Evolutionary conservation across 2,113 vertebrate species (phyloP).

Genomic region (Cyrtonyx montezumae): DNA sequence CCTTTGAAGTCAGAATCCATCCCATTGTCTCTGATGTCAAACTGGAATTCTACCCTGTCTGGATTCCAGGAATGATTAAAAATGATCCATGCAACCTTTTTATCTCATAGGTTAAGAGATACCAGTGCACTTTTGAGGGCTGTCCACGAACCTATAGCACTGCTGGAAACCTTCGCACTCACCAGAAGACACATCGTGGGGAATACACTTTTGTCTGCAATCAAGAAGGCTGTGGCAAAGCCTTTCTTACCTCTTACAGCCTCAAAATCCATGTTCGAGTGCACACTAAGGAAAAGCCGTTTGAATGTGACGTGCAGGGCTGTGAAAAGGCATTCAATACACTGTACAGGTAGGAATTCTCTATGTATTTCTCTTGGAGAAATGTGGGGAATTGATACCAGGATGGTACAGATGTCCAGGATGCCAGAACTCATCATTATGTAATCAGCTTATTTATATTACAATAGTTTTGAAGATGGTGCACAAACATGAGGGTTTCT

Average conservation of each 20-base stretch:
- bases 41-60: not conserved
- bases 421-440: not conserved
- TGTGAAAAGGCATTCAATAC: slow-evolving; percentile 99
- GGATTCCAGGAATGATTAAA: not conserved
- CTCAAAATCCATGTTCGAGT: slow-evolving; percentile 97
- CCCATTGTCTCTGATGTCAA: not conserved
- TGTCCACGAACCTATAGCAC: slow-evolving; percentile 98
- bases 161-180: slow-evolving; percentile 95
- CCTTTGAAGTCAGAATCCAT: not conserved
- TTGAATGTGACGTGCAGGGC: slow-evolving; percentile 97
- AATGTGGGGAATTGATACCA: not conserved
- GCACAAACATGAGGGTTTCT: not conserved
- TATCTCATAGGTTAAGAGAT: slow-evolving; percentile 90
- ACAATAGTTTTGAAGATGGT: not conserved
- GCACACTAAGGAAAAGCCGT: slow-evolving; percentile 98
- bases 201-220: slow-evolving; percentile 99
- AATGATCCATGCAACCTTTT: not conserved
- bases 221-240: slow-evolving; percentile 97
- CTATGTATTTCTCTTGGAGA: accelerated
- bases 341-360: slow-evolving; percentile 86
- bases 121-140: slow-evolving; percentile 98
- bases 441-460: not conserved
- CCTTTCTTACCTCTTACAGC: slow-evolving; percentile 99
- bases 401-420: not conserved
- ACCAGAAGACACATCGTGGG: slow-evolving; percentile 96